A percentile compares a stretch with the other conserved stretches of the same genome.
phyloP scores from a whole-genome alignment of 2,888 invertebrate species.

The Stenurella melanura region DNA sequence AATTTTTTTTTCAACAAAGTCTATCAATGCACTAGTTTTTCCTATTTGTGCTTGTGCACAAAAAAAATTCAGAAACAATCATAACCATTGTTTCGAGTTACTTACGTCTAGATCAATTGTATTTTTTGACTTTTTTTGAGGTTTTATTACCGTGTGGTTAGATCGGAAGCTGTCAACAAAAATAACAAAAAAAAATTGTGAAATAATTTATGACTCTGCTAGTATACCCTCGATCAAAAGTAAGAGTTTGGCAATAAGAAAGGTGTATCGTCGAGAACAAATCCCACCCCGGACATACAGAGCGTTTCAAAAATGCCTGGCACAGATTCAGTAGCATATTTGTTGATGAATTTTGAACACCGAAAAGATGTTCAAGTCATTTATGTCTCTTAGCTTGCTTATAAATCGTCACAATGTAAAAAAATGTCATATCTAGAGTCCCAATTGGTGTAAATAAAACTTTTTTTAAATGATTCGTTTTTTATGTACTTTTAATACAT shows the following conservation, averaged over 20 bases:
- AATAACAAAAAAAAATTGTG: constrained; percentile 38
- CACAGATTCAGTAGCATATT: too few species aligned
- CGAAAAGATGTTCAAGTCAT: too few species aligned
- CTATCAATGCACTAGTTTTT: constrained; percentile 40
- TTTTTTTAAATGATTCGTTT: too few species aligned
- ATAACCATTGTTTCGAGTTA: constrained; percentile 23
- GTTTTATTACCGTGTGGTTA: constrained; percentile 45
- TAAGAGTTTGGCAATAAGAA: constrained; percentile 11
- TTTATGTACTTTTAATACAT: too few species aligned
- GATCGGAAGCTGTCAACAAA: constrained; percentile 49
- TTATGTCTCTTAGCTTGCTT: too few species aligned
- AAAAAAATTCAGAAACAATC: constrained; percentile 16
- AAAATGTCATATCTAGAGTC: too few species aligned
- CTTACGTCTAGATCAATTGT: constrained; percentile 37
- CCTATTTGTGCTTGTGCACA: constrained; percentile 14
- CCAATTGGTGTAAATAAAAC: too few species aligned
- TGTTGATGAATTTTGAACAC: too few species aligned
- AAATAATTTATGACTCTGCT: constrained; percentile 15
- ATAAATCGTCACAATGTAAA: too few species aligned
- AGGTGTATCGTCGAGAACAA: background rate
- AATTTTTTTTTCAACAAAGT: background rate
- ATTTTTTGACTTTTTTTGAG: constrained; percentile 32
- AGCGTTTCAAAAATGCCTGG: too few species aligned
- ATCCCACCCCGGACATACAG: background rate
- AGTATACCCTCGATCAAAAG: constrained; percentile 41